Base-by-base conservation (phyloP, 1,140 invertebrate genomes). In the Drosophila ohnishii region DNA sequence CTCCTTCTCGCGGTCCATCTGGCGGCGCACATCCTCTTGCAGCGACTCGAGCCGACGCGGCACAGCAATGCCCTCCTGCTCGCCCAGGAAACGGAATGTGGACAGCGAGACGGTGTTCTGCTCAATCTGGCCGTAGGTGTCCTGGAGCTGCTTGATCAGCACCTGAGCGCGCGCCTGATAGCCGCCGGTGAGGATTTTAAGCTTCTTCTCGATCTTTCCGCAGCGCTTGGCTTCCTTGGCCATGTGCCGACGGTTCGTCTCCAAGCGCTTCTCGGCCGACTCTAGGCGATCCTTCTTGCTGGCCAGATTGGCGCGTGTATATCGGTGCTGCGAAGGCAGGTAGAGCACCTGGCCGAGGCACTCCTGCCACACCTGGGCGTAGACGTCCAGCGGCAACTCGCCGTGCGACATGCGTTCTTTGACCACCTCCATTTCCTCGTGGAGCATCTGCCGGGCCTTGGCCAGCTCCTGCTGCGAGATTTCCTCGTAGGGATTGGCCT, bases 161-260 rank as follows among this genome's bases (percentile, higher is more conserved):
- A 95, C 95, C 89, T 98, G 97, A 3, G 96, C 95, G 58, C 96
- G 93, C 0, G 95, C 91, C 93, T 97, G 96, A 93, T 98, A 98
- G 14, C 97, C 97, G 32, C 95, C 98, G 14, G 98, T 96, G 2
- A 99, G 93, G 56, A 99, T 96, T 93, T 98, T 96, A 2, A 99
- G 92, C 93, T 99, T 99, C 91, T 99, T 99, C 92, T 99, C 99
- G 93, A 99, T 96, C 93, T 99, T 99, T 0, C 96, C 97, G 51
- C 98, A 99, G 65, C 96, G 95, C 93, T 99, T 99, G 0, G 98
- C 98, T 93, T 99, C 97, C 70, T 95, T 96, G 10, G 96, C 96
- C 98, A 99, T 99, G 88, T 98, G 97, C 57, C 94, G 94, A 80
- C 98, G 93, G 92, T 99, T 99, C 89, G 96, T 96, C 92, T 99